Percentiles rank a stretch among this genome's conserved stretches.
Evolutionary conservation across 2,888 invertebrate genomes (phyloP).

Genomic region (Aleiodes testaceus): DNA sequence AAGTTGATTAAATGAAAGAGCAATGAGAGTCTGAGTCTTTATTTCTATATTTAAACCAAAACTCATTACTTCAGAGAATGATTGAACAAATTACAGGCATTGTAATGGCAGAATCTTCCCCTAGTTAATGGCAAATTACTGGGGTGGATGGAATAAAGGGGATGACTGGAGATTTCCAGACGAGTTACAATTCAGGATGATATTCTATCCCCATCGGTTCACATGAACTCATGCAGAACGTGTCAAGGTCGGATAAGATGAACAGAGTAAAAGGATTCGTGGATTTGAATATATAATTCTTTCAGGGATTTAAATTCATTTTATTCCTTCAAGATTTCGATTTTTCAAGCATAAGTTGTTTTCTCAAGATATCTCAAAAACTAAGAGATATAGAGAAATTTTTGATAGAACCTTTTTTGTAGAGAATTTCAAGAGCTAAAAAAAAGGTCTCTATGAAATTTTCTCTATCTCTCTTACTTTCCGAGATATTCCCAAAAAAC

Average conservation of each 20-base stretch:
- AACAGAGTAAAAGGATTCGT: background rate
- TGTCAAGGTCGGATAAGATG: slow-evolving; percentile 8
- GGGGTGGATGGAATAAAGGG: slow-evolving; percentile 24
- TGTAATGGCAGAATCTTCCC: slow-evolving; percentile 8
- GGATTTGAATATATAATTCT: background rate
- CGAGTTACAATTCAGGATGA: slow-evolving; percentile 14
- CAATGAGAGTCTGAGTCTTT: background rate
- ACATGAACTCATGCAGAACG: slow-evolving; percentile 25
- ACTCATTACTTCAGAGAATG: slow-evolving; percentile 1
- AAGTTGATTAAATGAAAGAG: background rate
- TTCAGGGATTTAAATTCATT: background rate
- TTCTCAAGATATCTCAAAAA: too few species aligned
- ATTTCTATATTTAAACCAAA: slow-evolving; percentile 7
- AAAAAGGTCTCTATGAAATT: too few species aligned
- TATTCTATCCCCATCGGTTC: slow-evolving; percentile 21
- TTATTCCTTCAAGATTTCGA: background rate
- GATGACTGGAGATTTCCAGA: slow-evolving; percentile 14
- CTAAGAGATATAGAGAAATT: too few species aligned
- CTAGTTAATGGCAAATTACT: slow-evolving; percentile 21
- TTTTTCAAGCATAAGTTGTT: too few species aligned
- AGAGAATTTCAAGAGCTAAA: too few species aligned
- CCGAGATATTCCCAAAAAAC: too few species aligned
- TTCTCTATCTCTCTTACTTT: too few species aligned
- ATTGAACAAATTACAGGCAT: slow-evolving; percentile 25
- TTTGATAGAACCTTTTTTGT: too few species aligned